Base-by-base conservation (phyloP, 1,140 invertebrate species). In the Maniola jurtina region DNA sequence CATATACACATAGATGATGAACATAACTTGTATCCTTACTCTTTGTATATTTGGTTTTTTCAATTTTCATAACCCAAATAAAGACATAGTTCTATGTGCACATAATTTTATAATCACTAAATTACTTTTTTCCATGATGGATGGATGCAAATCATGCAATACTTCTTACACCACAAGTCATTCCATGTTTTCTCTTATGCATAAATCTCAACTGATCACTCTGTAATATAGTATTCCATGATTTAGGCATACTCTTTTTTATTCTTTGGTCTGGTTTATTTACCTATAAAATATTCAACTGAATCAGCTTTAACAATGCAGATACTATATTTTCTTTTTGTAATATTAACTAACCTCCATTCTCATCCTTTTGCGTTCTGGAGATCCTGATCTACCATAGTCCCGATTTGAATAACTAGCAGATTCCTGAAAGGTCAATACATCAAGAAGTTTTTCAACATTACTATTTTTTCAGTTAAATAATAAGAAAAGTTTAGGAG, bases 331-430 rank as follows among this genome's bases (percentile, higher is more conserved):
- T 55, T 48, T 42, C 40, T 25, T 25, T 36, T 57, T 66, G 60
- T 42, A 54, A 71, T 59, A 59, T 58, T 36, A 45, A 87, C 84
- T 81, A 73, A 92, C 91, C 85, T 92, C 91, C 72, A 92, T 84
- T 71, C 91, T 90, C 84, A 92, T 91, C 70, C 91, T 78, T 73
- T 92, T 92, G 36, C 91, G 80, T 57, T 92, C 91, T 64, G 91
- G 90, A 64, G 91, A 91, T 57, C 83, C 88, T 61, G 86, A 85
- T 61, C 88, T 70, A 65, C 88, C 81, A 83, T 92, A 90, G 36
- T 92, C 91, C 64, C 90, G 82, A 57, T 77, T 86, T 61, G 82
- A 83, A 79, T 90, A 90, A 65, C 72, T 81, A 58, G 73, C 73
- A 61, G 86, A 81, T 64, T 89, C 85, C 86, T 89, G 63, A 68